Evolutionary conservation across 2,888 invertebrate species (phyloP).

Genomic region (Eristalinus aeneus): DNA sequence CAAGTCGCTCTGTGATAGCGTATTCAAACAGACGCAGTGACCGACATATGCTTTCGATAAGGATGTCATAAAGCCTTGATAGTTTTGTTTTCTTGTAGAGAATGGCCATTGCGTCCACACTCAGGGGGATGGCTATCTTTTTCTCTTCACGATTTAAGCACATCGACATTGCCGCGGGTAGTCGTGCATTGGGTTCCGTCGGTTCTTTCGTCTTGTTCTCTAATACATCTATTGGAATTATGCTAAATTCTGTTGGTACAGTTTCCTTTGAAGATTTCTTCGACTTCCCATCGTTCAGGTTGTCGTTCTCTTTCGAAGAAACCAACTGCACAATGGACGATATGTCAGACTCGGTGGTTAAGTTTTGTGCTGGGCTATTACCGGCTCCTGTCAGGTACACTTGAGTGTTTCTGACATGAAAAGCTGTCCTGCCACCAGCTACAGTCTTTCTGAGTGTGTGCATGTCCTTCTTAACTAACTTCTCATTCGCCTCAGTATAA

Average conservation of each 20-base stretch:
- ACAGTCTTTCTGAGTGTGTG: constrained; percentile 86
- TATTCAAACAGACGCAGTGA: constrained; percentile 86
- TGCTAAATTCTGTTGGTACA: constrained; percentile 76
- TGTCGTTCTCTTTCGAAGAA: constrained; percentile 70
- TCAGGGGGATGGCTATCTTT: constrained; percentile 82
- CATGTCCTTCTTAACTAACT: constrained; percentile 84
- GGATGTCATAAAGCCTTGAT: constrained; percentile 86
- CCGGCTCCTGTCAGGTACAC: constrained; percentile 84
- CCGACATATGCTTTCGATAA: constrained; percentile 88
- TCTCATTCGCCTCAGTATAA: constrained; percentile 83
- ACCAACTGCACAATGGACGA: constrained; percentile 70
- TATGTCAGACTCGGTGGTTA: constrained; percentile 75
- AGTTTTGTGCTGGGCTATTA: constrained; percentile 49
- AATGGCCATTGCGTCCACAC: constrained; percentile 87
- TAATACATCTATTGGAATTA: constrained; percentile 78
- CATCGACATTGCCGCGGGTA: constrained; percentile 73
- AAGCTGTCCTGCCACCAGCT: constrained; percentile 87
- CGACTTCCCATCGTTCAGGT: constrained; percentile 23
- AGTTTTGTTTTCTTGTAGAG: constrained; percentile 85
- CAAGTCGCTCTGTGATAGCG: constrained; percentile 83
- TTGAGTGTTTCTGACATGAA: constrained; percentile 85
- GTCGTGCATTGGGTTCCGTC: constrained; percentile 25
- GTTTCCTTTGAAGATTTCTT: constrained; percentile 62
- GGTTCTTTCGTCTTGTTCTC: constrained; percentile 78
- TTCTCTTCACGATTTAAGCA: constrained; percentile 75